Base-by-base conservation (phyloP, 2,888 invertebrate species). In the Eristalinus sepulchralis region DNA sequence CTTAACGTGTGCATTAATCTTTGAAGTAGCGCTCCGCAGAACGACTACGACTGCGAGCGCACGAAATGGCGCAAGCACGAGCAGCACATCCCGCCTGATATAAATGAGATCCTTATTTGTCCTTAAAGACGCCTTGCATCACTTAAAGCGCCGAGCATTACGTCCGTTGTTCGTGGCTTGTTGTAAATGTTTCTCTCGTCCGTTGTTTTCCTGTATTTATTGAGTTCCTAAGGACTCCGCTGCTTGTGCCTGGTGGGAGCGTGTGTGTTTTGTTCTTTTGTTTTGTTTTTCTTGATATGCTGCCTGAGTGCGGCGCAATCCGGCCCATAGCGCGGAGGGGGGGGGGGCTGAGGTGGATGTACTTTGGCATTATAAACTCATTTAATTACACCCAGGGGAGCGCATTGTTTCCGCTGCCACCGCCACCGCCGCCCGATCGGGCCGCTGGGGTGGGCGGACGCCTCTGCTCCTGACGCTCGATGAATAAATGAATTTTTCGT, bases 301-400 rank as follows among this genome's bases (percentile, higher is more conserved):
- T 47, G 17, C 5, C 47, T 47, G 17, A 8, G 17, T 17, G 47
- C 17, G 47, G 17, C 17, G 17, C 47, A 47, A 47, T 47, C 47
- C 47, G 47, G 47, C 47, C 47, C 47, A 47, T 17, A 4, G 8
- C 47, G 17, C n/a, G n/a, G n/a, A n/a, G n/a, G n/a, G n/a, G n/a
- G n/a, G n/a, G 2, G 47, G 47, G 47, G 47, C 8, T 47, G 47
- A 17, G 47, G 47, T 47, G 47, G 77, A 71, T 53, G 77, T 85
- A 82, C 76, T 85, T 77, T 72, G 71, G 76, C 72, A 82, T 81
- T 85, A 81, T 77, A 82, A 85, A 81, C 82, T 82, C 81, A 77
- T 77, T 80, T 82, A 85, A 85, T 85, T 85, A 81, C 85, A 82
- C 85, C 77, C 82, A 72, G 53, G 82, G 82, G 72, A 85, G 77